A percentile compares a stretch with the other conserved stretches of the same genome.
Evolutionary conservation across 2,797 vertebrate genomes (phyloP).

Genomic region (Coranthus polyacanthus): DNA sequence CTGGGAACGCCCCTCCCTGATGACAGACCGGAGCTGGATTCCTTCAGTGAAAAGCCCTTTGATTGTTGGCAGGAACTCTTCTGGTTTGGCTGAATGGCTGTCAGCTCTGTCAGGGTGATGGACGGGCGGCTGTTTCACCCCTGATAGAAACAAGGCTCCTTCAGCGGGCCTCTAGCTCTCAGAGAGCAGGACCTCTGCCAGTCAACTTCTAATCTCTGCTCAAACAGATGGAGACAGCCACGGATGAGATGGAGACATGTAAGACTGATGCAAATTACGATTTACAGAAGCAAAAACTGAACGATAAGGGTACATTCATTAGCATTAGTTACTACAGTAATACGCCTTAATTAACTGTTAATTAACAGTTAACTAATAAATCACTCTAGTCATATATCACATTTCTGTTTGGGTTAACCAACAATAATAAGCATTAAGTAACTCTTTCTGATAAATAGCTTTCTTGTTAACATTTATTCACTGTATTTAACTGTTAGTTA

Average conservation of each 20-base stretch:
- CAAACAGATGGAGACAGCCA: constrained; percentile 76
- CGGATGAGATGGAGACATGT: constrained; percentile 44
- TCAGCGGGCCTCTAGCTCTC: constrained; percentile 73
- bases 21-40: constrained; percentile 80
- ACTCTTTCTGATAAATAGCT: too few relatives aligned
- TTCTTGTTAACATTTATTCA: too few relatives aligned
- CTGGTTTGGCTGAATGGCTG: constrained; percentile 81
- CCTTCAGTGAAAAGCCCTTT: constrained; percentile 84
- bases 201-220: constrained; percentile 76
- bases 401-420: too few relatives aligned
- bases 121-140: constrained; percentile 82
- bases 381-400: too few relatives aligned
- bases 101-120: constrained; percentile 82
- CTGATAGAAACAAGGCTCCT: constrained; percentile 81
- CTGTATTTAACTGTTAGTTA: too few relatives aligned
- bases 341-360: too few relatives aligned
- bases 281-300: constrained; percentile 34
- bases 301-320: too few relatives aligned
- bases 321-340: too few relatives aligned
- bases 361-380: too few relatives aligned
- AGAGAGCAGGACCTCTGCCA: constrained; percentile 83
- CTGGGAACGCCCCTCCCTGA: constrained; percentile 68
- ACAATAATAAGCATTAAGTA: too few relatives aligned
- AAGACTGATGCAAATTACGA: constrained; percentile 40
- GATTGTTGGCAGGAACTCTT: constrained; percentile 81